Percentiles rank a stretch among this genome's conserved stretches.
Conservation (phyloP, 1,140 invertebrate genomes). For the Ceratosolen solmsi region DNA sequence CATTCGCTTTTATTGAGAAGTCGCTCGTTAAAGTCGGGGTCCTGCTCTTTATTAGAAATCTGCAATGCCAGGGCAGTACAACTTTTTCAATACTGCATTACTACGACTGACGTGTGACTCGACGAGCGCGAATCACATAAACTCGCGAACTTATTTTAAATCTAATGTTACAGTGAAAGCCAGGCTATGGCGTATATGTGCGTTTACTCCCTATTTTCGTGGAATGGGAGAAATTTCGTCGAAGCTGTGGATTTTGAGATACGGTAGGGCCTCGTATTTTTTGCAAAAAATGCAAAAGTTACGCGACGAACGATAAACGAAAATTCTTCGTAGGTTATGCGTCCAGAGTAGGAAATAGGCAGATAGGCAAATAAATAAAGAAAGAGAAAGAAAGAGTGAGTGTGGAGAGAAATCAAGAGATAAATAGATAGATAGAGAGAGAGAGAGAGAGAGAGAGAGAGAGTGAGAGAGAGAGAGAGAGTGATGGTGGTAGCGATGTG, state of each 20-base stretch:
- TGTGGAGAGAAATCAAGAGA: too few relatives aligned
- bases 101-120: conserved; percentile 47
- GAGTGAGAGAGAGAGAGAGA: too few relatives aligned
- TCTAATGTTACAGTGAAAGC: neutral
- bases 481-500: too few relatives aligned
- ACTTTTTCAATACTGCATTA: conserved; percentile 63
- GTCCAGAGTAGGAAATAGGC: neutral
- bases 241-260: neutral
- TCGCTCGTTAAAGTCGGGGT: neutral
- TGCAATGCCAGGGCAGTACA: conserved; percentile 46
- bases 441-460: neutral
- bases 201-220: neutral
- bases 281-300: neutral
- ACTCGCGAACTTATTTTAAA: neutral
- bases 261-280: neutral
- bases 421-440: neutral
- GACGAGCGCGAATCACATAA: neutral
- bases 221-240: neutral
- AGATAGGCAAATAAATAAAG: conserved; percentile 3
- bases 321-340: neutral
- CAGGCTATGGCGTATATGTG: neutral
- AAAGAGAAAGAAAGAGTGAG: neutral
- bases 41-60: conserved; percentile 61
- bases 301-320: neutral
- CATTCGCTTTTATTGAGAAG: conserved; percentile 59